A percentile compares a stretch with the other conserved stretches of the same genome.
Conservation (phyloP, 1,140 invertebrate species). For the Limonius californicus region DNA sequence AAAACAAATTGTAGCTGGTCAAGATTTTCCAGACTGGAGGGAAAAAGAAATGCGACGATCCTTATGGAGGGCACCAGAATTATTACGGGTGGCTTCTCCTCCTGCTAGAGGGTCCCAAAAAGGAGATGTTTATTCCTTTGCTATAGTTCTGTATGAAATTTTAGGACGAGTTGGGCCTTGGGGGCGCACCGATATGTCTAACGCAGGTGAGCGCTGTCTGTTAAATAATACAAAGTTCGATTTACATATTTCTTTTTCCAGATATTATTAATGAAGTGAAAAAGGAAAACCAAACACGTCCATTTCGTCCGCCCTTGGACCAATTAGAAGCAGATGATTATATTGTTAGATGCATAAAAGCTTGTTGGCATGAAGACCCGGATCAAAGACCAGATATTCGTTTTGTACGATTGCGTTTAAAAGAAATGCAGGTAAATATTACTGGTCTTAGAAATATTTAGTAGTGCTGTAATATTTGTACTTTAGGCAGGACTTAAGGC, state of each 20-base stretch:
- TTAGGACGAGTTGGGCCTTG: constrained; percentile 65
- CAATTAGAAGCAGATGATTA: constrained; percentile 58
- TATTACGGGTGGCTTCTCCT: constrained; percentile 54
- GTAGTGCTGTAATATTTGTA: background rate
- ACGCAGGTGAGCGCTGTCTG: constrained; percentile 50
- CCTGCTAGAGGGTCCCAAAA: constrained; percentile 63
- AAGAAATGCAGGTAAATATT: constrained; percentile 63
- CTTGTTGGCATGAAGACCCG: constrained; percentile 74
- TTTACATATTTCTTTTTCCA: constrained; percentile 40
- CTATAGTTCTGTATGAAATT: constrained; percentile 68
- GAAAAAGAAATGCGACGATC: constrained; percentile 49
- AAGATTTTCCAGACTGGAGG: constrained; percentile 53
- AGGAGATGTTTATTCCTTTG: constrained; percentile 69
- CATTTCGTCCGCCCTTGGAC: constrained; percentile 56
- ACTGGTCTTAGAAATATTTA: too few species aligned
- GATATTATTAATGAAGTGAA: constrained; percentile 80
- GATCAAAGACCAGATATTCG: constrained; percentile 67
- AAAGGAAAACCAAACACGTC: constrained; percentile 51
- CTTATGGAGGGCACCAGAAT: constrained; percentile 67
- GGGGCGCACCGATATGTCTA: constrained; percentile 59
- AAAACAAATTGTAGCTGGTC: constrained; percentile 47
- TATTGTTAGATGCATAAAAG: constrained; percentile 64
- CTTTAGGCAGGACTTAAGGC: constrained; percentile 55
- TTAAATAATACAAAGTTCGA: background rate
- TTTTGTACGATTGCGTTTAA: constrained; percentile 64